Conservation (phyloP, 2,797 vertebrate genomes). For the Streptopelia turtur region DNA sequence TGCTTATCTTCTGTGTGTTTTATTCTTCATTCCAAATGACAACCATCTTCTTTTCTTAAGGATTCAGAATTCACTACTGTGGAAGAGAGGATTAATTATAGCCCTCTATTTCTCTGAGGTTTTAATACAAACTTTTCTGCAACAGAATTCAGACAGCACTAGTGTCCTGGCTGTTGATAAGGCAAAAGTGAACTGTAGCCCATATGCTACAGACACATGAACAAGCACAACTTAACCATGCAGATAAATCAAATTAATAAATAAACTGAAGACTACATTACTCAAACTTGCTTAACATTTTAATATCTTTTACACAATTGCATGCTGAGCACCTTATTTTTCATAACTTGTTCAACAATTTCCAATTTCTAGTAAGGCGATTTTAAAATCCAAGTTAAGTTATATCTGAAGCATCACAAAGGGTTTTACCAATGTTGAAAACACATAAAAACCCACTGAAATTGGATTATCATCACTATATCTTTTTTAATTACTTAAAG, state of each 20-base stretch:
- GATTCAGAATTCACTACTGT: background rate
- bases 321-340: background rate
- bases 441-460: background rate
- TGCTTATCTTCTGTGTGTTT: background rate
- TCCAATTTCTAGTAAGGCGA: background rate
- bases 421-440: background rate
- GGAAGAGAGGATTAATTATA: background rate
- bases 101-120: background rate
- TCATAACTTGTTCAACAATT: background rate
- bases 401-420: background rate
- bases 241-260: background rate
- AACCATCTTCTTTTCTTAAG: background rate
- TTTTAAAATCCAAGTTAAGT: background rate
- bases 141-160: background rate
- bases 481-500: background rate
- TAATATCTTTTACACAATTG: background rate
- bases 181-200: background rate
- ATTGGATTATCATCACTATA: background rate
- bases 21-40: background rate
- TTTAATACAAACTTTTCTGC: background rate
- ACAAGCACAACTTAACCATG: background rate
- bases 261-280: background rate
- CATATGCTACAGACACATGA: background rate
- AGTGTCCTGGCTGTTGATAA: background rate
- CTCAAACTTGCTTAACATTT: background rate